Evolutionary conservation across 2,113 vertebrate genomes (phyloP), one percentile per base, ranked within the genome.

Genomic region (Oceanites oceanicus): DNA sequence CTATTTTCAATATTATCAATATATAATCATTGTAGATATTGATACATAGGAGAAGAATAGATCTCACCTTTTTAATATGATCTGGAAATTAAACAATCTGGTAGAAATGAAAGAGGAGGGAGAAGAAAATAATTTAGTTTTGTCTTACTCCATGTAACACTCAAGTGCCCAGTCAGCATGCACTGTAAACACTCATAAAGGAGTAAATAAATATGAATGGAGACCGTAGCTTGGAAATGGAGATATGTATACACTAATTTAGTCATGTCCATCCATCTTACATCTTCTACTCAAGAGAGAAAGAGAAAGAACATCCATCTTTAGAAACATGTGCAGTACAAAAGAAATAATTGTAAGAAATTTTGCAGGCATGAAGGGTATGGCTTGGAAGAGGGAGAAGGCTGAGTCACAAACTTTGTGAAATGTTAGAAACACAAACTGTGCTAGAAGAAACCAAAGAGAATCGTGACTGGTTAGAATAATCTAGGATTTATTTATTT

Each of bases 261-360:
- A 61, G 20, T 36, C 14, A 16, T 70, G 15, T 65, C 27, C 26
- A 73, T 40, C 44, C 34, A 7, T 47, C 22, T 59, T 19, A 47
- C 2, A 38, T 36, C 40, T 77, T 9, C 20, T 62, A 40, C 17
- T 78, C 10, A 11, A 23, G 14, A 40, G 4, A 44, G 30, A 42
- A 15, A 38, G 6, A 88, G 34, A 49, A 55, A 42, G 12, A 88
- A 23, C 4, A 79, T 18, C 7, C 4, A 11, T 49, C 18, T 72
- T 79, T 50, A 3, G 1, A 62, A 83, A 86, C 3, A 36, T 0
- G 3, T 29, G 10, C 13, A 62, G 10, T 74, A 70, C 1, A 1
- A 82, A 86, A 55, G 5, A 73, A 45, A 8, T 9, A 85, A 27
- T n/a, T 58, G 13, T 27, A 66, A 94, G 68, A 82, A 71, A 62